Conservation (phyloP, 2,888 invertebrate species). For the Operophtera brumata region DNA sequence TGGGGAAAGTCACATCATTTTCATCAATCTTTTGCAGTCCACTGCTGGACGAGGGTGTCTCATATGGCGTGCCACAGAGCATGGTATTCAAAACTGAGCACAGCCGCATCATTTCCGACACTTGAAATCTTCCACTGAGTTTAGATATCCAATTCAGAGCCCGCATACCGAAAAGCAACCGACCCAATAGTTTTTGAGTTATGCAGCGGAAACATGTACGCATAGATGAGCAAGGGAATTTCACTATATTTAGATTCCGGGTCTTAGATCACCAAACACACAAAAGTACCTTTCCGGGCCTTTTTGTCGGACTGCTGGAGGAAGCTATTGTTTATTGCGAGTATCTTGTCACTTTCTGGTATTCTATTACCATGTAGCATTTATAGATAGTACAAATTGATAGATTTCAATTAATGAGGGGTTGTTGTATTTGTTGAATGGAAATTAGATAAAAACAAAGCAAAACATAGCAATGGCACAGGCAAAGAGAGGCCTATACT, state of each 20-base stretch:
- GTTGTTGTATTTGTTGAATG: too few species aligned
- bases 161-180: conserved; percentile 13
- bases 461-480: too few species aligned
- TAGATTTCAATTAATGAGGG: too few species aligned
- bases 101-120: conserved; percentile 3
- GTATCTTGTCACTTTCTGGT: too few species aligned
- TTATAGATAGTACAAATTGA: too few species aligned
- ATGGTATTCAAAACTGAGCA: background rate
- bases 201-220: conserved; percentile 9
- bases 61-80: background rate
- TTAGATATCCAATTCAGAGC: background rate
- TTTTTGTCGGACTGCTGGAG: background rate
- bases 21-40: too few species aligned
- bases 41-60: background rate
- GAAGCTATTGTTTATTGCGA: too few species aligned
- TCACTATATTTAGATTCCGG: background rate
- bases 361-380: too few species aligned
- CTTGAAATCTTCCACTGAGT: conserved; percentile 1
- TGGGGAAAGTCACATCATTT: too few species aligned
- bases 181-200: conserved; percentile 20
- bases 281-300: background rate
- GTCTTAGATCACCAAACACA: background rate
- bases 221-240: background rate
- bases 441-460: too few species aligned
- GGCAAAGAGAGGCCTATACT: too few species aligned